Evolutionary conservation across 1,140 invertebrate genomes (phyloP), one percentile per base, ranked within the genome.

Genomic region (Tetraneura akinire): DNA sequence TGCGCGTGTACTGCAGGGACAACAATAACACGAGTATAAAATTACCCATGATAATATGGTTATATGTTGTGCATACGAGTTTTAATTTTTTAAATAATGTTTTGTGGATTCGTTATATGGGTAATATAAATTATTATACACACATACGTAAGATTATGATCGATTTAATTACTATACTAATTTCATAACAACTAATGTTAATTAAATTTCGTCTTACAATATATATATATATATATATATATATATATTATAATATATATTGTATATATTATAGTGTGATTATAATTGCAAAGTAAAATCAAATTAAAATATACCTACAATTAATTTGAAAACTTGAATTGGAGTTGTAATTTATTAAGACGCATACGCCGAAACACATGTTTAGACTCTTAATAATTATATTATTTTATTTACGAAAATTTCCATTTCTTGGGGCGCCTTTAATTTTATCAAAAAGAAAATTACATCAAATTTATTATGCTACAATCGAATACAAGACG

Each of bases 161-260:
- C 37, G 13, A 68, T 32, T 68, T 68, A 45, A 18, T 68, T 45
- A 45, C n/a, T 23, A 37, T 68, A 45, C 45, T 68, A 45, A 68
- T n/a, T 32, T 45, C 42, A 45, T 68, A 45, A 68, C 45, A 45
- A 45, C n/a, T 8, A 68, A 68, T n/a, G 37, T n/a, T n/a, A n/a
- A n/a, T n/a, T 68, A 68, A 68, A 45, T 68, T 68, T 45, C 11
- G 64, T n/a, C 37, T 68, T 68, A 13, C n/a, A 16, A 68, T 42
- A 68, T n/a, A n/a, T n/a, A n/a, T n/a, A n/a, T n/a, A n/a, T n/a
- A n/a, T n/a, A n/a, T n/a, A n/a, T n/a, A n/a, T n/a, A n/a, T n/a
- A n/a, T n/a, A n/a, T n/a, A n/a, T n/a, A n/a, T n/a, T n/a, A n/a
- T n/a, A n/a, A n/a, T n/a, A n/a, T n/a, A n/a, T n/a, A n/a, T n/a